Percentiles rank a stretch among this genome's conserved stretches.
Evolutionary conservation across 2,797 vertebrate genomes (phyloP).

Genomic region (Sparus aurata): DNA sequence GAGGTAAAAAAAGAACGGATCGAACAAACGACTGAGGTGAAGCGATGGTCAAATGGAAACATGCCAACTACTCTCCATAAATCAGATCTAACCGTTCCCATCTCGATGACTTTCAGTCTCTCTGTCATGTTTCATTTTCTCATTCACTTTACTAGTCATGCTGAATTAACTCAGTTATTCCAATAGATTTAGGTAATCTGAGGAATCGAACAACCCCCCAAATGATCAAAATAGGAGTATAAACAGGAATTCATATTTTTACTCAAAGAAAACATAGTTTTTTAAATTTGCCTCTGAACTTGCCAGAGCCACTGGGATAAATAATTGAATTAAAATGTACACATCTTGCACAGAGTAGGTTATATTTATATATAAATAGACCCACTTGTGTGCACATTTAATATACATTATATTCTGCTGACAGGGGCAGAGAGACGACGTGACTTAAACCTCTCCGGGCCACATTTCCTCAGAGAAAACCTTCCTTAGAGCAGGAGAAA

Average conservation of each 20-base stretch:
- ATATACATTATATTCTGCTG: not conserved
- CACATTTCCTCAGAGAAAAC: conserved; percentile 23
- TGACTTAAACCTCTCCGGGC: conserved; percentile 9
- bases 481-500: conserved; percentile 24
- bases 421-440: conserved; percentile 5
- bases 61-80: conserved; percentile 23
- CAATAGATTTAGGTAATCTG: too few relatives aligned
- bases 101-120: not conserved
- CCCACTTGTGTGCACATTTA: not conserved
- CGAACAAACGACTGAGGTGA: conserved; percentile 28
- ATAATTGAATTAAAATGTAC: not conserved
- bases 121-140: conserved; percentile 7
- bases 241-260: not conserved
- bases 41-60: conserved; percentile 20
- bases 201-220: not conserved
- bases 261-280: not conserved
- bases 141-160: conserved; percentile 3
- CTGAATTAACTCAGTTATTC: not conserved
- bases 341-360: not conserved
- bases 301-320: not conserved
- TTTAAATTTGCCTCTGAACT: not conserved
- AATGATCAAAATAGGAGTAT: not conserved
- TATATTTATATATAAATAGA: not conserved
- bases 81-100: conserved; percentile 19
- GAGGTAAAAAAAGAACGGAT: conserved; percentile 32